Conservation (phyloP, 2,888 invertebrate genomes). For the Oegoconia quadripuncta region DNA sequence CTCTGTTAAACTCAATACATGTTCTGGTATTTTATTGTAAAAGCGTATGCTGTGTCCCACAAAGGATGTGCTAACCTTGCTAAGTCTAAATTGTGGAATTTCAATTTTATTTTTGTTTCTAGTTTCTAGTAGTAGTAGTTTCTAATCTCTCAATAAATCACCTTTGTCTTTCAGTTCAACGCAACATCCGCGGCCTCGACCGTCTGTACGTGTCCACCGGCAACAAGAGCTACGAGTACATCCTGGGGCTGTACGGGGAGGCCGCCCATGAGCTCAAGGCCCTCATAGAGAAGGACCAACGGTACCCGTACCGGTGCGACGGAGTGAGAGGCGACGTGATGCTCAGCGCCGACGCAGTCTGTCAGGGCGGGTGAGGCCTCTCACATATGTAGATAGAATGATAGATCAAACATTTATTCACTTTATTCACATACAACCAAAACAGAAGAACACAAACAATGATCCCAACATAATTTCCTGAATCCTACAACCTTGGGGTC, state of each 20-base stretch:
- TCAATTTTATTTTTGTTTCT: too few relatives aligned
- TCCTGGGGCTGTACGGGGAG: constrained; percentile 83
- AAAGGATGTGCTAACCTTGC: too few relatives aligned
- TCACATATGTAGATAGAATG: background rate
- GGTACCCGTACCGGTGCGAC: constrained; percentile 82
- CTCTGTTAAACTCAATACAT: too few relatives aligned
- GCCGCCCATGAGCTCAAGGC: constrained; percentile 41
- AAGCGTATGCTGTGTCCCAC: too few relatives aligned
- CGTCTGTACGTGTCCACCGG: constrained; percentile 89
- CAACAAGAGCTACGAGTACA: constrained; percentile 84
- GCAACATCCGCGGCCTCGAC: constrained; percentile 94
- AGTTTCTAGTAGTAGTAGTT: too few relatives aligned
- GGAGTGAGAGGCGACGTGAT: constrained; percentile 92
- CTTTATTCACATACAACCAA: background rate
- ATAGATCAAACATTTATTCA: too few relatives aligned
- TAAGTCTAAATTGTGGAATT: too few relatives aligned
- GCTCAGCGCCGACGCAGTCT: constrained; percentile 84
- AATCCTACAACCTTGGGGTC: too few relatives aligned
- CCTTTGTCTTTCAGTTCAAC: constrained; percentile 73
- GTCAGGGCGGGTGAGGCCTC: constrained; percentile 81
- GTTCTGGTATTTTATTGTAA: too few relatives aligned
- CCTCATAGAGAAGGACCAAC: constrained; percentile 76
- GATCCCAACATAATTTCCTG: background rate
- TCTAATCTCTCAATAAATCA: too few relatives aligned
- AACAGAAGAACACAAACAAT: background rate